Evolutionary conservation across 2,888 invertebrate species (phyloP).

Genomic region (Caenorhabditis sp.): DNA sequence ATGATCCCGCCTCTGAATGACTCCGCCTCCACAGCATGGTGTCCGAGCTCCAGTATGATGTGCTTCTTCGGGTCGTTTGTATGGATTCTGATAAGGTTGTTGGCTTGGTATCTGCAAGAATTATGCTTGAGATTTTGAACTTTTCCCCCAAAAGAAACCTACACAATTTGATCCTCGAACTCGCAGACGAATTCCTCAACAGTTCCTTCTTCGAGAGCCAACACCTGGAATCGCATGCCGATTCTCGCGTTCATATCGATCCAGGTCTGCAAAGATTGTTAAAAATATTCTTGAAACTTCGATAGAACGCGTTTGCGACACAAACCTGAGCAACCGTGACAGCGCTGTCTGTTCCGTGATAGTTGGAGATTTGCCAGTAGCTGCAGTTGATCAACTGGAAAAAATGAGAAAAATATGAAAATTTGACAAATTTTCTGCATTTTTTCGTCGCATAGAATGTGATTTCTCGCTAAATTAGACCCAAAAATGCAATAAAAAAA

Average conservation of each 20-base stretch:
- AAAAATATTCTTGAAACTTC: no score
- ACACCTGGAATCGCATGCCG: background rate
- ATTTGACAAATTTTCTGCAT: no score
- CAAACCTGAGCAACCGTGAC: background rate
- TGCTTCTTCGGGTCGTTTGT: background rate
- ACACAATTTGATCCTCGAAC: background rate
- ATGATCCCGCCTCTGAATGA: no score
- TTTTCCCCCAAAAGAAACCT: background rate
- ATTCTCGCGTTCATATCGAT: background rate
- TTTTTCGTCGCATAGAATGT: no score
- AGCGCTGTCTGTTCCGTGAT: background rate
- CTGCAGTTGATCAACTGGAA: background rate
- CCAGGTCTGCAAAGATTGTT: conserved; percentile 3
- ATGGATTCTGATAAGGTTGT: background rate
- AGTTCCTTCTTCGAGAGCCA: background rate
- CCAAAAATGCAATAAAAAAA: no score
- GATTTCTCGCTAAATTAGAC: no score
- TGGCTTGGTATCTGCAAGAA: background rate
- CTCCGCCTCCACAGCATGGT: background rate
- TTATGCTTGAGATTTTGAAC: no score
- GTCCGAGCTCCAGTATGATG: background rate
- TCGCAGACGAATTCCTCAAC: background rate
- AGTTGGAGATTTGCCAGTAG: conserved; percentile 5
- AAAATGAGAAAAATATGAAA: background rate
- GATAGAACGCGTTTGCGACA: no score